Evolutionary conservation across 2,113 vertebrate genomes (phyloP), one percentile per base, ranked within the genome.

Genomic region (Cacatua alba): DNA sequence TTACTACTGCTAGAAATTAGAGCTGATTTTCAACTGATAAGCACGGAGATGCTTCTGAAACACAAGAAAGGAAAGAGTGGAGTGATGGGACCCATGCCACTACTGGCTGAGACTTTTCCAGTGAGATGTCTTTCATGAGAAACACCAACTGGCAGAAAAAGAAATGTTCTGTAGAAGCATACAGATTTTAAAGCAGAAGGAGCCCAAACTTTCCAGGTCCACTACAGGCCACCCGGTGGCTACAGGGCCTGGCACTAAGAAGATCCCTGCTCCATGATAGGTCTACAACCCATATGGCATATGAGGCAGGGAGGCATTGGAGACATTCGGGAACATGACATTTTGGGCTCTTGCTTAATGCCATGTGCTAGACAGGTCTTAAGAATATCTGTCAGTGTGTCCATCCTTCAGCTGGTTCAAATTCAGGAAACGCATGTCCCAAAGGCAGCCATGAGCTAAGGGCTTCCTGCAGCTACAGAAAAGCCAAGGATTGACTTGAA

Each of bases 51-150:
- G 33, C n/a, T 79, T 53, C 70, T 16, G 41, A 78, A 78, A 64
- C 19, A 43, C 19, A 63, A 39, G 60, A 64, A 49, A n/a, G 17
- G 12, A 63, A 88, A 21, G 1, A 41, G 24, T 1, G 1, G 70
- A 59, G 49, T 5, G 43, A n/a, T 2, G 2, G 23, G 10, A 13
- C 37, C 6, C 0, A 1, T 31, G 35, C 28, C 23, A 67, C 53
- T 0, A 2, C 41, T 75, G 37, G 24, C 49, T 5, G 6, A 74
- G 55, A 52, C 24, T 75, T 88, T 64, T 41, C 68, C 49, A 29
- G 3, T 20, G 21, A 41, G 55, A 24, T 17, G 25, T 19, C 46
- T 71, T 76, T 65, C 57, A 37, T 39, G 23, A 80, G 39, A 67
- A 85, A 88, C 23, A 75, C 8, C 8, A 69, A n/a, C 35, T n/a